Percentiles rank a stretch among this genome's conserved stretches.
phyloP scores from a whole-genome alignment of 2,888 invertebrate species.

The Yponomeuta cagnagella region DNA sequence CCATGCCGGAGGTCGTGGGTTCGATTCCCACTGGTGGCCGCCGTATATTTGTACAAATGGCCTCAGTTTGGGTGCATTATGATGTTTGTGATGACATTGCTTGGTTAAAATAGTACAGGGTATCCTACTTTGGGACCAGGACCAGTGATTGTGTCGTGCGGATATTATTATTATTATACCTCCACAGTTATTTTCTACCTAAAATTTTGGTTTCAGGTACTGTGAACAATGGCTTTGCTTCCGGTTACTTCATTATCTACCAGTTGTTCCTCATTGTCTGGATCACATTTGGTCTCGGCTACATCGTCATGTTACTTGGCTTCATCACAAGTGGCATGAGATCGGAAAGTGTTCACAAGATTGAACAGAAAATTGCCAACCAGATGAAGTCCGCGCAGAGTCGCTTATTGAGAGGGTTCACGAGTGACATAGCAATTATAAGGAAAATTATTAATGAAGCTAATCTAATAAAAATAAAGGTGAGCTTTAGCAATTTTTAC shows the following conservation, averaged over 20 bases:
- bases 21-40: too few species aligned
- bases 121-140: too few species aligned
- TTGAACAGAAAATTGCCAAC: slow-evolving; percentile 85
- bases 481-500: slow-evolving; percentile 35
- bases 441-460: slow-evolving; percentile 87
- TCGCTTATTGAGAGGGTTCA: slow-evolving; percentile 84
- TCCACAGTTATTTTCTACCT: too few species aligned
- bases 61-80: too few species aligned
- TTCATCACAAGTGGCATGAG: slow-evolving; percentile 86
- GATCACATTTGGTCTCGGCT: slow-evolving; percentile 94
- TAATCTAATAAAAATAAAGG: slow-evolving; percentile 88
- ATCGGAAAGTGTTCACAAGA: slow-evolving; percentile 82
- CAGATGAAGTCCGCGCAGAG: slow-evolving; percentile 87
- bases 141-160: too few species aligned
- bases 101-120: too few species aligned
- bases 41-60: too few species aligned
- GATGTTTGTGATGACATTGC: too few species aligned
- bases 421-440: slow-evolving; percentile 83
- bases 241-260: slow-evolving; percentile 82
- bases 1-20: too few species aligned
- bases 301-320: slow-evolving; percentile 91
- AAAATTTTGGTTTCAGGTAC: slow-evolving; percentile 45
- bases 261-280: slow-evolving; percentile 88
- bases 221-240: slow-evolving; percentile 65
- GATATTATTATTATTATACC: too few species aligned